These are phyloP conservation scores for Atherix ibis DNA, from an alignment of 2,888 invertebrate genomes.

Conservation along the genomic window DNA sequence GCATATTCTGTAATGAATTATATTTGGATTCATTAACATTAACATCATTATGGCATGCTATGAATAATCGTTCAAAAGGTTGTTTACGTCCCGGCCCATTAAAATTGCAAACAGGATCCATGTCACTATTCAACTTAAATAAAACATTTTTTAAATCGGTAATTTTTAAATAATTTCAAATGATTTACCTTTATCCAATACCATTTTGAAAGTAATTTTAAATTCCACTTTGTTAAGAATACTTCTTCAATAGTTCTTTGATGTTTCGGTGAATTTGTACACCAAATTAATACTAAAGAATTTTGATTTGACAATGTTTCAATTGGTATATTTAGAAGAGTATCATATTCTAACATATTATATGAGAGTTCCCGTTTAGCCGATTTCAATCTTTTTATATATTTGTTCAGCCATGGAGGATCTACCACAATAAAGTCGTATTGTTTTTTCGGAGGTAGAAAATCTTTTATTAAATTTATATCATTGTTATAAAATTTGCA, in stretches of 20 bases:
- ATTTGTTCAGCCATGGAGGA: slow-evolving; percentile 95
- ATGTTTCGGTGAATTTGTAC: slow-evolving; percentile 70
- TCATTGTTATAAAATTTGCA: slow-evolving; percentile 53
- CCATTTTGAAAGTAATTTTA: slow-evolving; percentile 57
- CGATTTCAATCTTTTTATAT: slow-evolving; percentile 63
- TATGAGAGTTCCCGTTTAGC: slow-evolving; percentile 46
- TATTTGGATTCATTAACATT: background rate
- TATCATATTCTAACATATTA: slow-evolving; percentile 58
- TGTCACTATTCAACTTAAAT: slow-evolving; percentile 45
- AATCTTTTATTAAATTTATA: slow-evolving; percentile 40
- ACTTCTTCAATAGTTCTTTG: slow-evolving; percentile 47
- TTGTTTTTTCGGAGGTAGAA: slow-evolving; percentile 34
- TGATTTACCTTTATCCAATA: slow-evolving; percentile 69
- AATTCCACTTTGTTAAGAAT: slow-evolving; percentile 67
- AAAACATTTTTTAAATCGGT: slow-evolving; percentile 3
- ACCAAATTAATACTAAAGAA: slow-evolving; percentile 75
- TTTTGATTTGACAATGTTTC: slow-evolving; percentile 40
- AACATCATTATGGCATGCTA: slow-evolving; percentile 34
- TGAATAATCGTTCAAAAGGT: slow-evolving; percentile 69
- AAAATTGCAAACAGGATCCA: slow-evolving; percentile 53
- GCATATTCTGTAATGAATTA: slow-evolving; percentile 31
- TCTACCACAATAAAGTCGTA: slow-evolving; percentile 79
- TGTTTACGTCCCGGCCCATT: slow-evolving; percentile 56
- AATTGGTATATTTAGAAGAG: slow-evolving; percentile 55
- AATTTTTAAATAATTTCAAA: background rate